Conservation (phyloP, 2,113 vertebrate species). For the Chaetops frenatus region DNA sequence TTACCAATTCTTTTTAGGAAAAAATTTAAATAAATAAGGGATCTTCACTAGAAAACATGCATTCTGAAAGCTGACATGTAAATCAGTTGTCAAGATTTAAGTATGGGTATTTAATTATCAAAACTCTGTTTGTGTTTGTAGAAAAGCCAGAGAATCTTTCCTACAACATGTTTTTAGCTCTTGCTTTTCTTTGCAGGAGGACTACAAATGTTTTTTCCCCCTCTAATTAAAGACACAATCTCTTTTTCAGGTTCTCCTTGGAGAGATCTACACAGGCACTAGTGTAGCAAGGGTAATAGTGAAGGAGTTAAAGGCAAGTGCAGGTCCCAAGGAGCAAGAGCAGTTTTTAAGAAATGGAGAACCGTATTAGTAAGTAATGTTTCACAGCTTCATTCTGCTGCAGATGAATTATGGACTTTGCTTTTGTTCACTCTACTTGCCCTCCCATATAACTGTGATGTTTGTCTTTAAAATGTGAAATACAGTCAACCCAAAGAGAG, state of each 20-base stretch:
- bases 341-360: slow-evolving; percentile 91
- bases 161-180: not conserved
- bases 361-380: slow-evolving; percentile 85
- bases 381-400: not conserved
- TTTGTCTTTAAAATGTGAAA: not conserved
- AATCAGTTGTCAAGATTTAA: not conserved
- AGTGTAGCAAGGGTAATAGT: slow-evolving; percentile 87
- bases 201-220: slow-evolving; percentile 50
- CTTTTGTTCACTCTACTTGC: not conserved
- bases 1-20: not conserved
- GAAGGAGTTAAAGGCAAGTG: slow-evolving; percentile 92
- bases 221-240: slow-evolving; percentile 19
- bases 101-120: not conserved
- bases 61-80: not conserved
- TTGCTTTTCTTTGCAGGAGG: slow-evolving; percentile 1
- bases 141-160: not conserved
- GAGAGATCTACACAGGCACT: slow-evolving; percentile 88
- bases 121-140: not conserved
- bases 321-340: slow-evolving; percentile 88
- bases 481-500: not conserved
- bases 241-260: slow-evolving; percentile 85
- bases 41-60: not conserved
- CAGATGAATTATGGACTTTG: not conserved
- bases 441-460: not conserved
- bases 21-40: not conserved